A percentile compares a stretch with the other conserved stretches of the same genome.
These are phyloP conservation scores for Pyxicephalus adspersus DNA, from an alignment of 2,113 vertebrate species.

Conservation along the genomic window DNA sequence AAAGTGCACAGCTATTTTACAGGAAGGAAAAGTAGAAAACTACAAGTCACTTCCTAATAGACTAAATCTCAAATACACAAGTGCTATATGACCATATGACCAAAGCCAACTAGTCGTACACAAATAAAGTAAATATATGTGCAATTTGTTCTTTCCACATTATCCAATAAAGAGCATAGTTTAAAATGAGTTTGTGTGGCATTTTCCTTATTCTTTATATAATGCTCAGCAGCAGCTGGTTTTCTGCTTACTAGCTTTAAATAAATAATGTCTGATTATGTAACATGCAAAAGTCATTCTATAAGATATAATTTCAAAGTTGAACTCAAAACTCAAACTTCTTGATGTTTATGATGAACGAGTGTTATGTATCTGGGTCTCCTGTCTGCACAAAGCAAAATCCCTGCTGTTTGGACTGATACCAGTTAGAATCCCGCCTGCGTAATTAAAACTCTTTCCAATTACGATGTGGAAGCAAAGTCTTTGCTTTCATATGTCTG, in stretches of 20 bases:
- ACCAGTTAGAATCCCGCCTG: constrained; percentile 29
- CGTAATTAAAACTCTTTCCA: constrained; percentile 45
- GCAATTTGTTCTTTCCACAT: not conserved
- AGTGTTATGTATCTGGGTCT: constrained; percentile 31
- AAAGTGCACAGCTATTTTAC: no score
- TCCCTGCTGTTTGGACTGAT: constrained; percentile 30
- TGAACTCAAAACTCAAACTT: not conserved
- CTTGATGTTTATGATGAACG: constrained; percentile 21
- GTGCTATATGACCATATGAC: no score
- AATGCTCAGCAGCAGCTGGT: not conserved
- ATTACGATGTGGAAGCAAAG: constrained; percentile 38
- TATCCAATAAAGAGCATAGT: not conserved
- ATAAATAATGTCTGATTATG: constrained; percentile 18
- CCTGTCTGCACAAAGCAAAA: not conserved
- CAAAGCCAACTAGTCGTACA: no score
- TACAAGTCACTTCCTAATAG: no score
- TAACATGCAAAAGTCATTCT: not conserved
- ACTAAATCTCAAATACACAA: no score
- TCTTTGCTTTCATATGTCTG: constrained; percentile 26
- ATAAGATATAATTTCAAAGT: not conserved
- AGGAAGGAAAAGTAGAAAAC: no score
- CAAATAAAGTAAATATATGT: no score
- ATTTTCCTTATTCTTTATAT: not conserved
- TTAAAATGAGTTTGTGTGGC: not conserved
- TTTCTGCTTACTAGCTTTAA: constrained; percentile 2